A percentile compares a stretch with the other conserved stretches of the same genome.
phyloP scores from a whole-genome alignment of 1,140 invertebrate genomes.

The Drosophila teissieri region DNA sequence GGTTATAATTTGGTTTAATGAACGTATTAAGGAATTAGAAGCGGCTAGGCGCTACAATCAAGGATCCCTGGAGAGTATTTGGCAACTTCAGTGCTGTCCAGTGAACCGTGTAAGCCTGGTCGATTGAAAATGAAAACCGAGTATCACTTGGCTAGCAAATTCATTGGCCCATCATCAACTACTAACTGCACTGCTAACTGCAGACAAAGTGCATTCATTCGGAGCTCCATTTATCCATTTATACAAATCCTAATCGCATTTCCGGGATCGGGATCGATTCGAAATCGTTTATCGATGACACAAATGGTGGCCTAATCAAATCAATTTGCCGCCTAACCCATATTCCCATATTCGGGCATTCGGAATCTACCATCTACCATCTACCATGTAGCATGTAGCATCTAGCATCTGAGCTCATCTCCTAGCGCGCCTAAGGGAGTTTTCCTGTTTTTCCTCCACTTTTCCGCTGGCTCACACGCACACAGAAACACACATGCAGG shows the following conservation, averaged over 20 bases:
- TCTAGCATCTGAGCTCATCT: constrained; percentile 16
- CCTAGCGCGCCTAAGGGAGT: constrained; percentile 18
- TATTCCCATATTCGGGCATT: constrained; percentile 4
- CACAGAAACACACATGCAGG: neutral
- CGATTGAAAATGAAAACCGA: too few relatives aligned
- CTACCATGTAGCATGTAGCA: neutral
- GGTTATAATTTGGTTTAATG: constrained; percentile 7
- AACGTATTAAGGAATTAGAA: constrained; percentile 6
- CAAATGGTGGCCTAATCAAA: constrained; percentile 42
- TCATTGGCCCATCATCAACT: too few relatives aligned
- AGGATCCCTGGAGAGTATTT: neutral
- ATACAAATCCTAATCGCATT: constrained; percentile 34
- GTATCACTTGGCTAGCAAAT: too few relatives aligned
- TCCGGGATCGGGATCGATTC: constrained; percentile 31
- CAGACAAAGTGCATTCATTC: constrained; percentile 11
- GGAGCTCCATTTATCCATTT: neutral
- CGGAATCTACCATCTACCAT: too few relatives aligned
- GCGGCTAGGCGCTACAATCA: neutral
- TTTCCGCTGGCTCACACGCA: constrained; percentile 11
- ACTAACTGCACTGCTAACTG: too few relatives aligned
- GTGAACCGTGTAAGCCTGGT: too few relatives aligned
- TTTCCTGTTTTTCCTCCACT: constrained; percentile 33
- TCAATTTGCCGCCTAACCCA: constrained; percentile 43
- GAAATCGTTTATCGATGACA: constrained; percentile 42
- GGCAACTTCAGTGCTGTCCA: too few relatives aligned